These are phyloP conservation scores for Dendropsophus ebraccatus DNA, from an alignment of 2,113 vertebrate species.

Conservation along the genomic window DNA sequence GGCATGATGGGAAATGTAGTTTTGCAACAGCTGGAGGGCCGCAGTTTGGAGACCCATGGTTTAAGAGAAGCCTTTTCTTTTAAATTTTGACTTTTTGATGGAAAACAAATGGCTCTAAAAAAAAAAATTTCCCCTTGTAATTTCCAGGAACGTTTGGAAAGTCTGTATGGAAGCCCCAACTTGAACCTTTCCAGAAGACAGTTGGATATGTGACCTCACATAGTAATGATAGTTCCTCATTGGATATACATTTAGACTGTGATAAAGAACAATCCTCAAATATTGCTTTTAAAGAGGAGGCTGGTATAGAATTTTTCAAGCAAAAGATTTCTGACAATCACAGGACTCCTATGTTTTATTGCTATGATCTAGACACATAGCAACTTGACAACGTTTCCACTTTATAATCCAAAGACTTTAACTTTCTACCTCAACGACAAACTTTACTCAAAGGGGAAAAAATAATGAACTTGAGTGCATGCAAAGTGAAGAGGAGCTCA, in stretches of 20 bases:
- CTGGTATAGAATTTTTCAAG: slow-evolving; percentile 69
- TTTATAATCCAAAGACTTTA: slow-evolving; percentile 70
- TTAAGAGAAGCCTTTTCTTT: too few relatives aligned
- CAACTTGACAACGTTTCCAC: slow-evolving; percentile 49
- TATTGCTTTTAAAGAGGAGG: slow-evolving; percentile 71
- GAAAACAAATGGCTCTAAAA: neutral
- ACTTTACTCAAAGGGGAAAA: slow-evolving; percentile 76
- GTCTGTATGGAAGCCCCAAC: slow-evolving; percentile 81
- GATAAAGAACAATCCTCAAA: slow-evolving; percentile 69
- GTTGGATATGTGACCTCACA: slow-evolving; percentile 67
- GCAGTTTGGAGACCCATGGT: too few relatives aligned
- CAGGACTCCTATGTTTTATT: slow-evolving; percentile 76
- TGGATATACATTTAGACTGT: slow-evolving; percentile 74
- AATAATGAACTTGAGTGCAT: slow-evolving; percentile 21
- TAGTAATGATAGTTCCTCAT: slow-evolving; percentile 73
- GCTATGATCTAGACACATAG: slow-evolving; percentile 79
- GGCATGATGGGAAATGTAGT: too few relatives aligned
- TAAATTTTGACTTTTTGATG: too few relatives aligned
- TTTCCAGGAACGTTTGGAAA: slow-evolving; percentile 93
- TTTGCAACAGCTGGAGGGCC: too few relatives aligned
- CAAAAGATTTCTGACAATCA: slow-evolving; percentile 73
- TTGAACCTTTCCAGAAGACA: slow-evolving; percentile 69
- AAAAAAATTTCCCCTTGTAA: neutral
- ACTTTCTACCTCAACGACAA: slow-evolving; percentile 86
- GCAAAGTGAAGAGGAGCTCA: slow-evolving; percentile 55